Conservation (phyloP, 2,797 vertebrate genomes). For the Hydrocynus forskahlii region DNA sequence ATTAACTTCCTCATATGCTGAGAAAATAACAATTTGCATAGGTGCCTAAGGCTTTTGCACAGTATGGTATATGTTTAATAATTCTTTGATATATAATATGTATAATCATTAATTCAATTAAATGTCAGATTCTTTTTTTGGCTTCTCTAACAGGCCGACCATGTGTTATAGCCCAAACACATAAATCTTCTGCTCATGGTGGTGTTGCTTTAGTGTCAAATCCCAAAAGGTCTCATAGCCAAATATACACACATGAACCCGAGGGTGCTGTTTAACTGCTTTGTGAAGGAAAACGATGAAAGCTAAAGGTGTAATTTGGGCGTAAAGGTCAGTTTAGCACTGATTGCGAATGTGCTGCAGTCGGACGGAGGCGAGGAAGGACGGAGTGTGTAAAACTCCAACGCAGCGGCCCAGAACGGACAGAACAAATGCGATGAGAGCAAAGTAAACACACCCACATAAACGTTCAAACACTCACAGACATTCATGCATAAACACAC, state of each 20-base stretch:
- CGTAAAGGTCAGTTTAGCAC: not conserved
- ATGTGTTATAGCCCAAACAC: too few relatives aligned
- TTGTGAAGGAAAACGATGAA: not conserved
- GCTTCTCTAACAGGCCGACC: too few relatives aligned
- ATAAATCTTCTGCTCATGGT: not conserved
- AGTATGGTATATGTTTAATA: too few relatives aligned
- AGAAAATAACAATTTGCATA: too few relatives aligned
- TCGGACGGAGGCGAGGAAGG: not conserved
- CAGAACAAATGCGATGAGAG: slow-evolving; percentile 81
- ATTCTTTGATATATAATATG: too few relatives aligned
- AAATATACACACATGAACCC: not conserved
- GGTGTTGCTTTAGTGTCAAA: not conserved
- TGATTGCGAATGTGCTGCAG: not conserved
- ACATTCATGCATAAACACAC: too few relatives aligned
- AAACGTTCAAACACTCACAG: too few relatives aligned
- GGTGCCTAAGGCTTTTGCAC: too few relatives aligned
- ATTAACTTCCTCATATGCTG: too few relatives aligned
- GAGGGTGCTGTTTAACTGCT: not conserved
- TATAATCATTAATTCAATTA: too few relatives aligned
- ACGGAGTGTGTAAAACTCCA: slow-evolving; percentile 68
- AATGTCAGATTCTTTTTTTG: too few relatives aligned
- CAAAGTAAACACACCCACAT: slow-evolving; percentile 82
- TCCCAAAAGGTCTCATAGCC: not conserved
- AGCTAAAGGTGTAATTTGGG: not conserved
- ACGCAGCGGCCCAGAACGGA: slow-evolving; percentile 83